These are phyloP conservation scores for Sphyrna mokarran DNA, from an alignment of 2,113 vertebrate species.

Conservation along the genomic window DNA sequence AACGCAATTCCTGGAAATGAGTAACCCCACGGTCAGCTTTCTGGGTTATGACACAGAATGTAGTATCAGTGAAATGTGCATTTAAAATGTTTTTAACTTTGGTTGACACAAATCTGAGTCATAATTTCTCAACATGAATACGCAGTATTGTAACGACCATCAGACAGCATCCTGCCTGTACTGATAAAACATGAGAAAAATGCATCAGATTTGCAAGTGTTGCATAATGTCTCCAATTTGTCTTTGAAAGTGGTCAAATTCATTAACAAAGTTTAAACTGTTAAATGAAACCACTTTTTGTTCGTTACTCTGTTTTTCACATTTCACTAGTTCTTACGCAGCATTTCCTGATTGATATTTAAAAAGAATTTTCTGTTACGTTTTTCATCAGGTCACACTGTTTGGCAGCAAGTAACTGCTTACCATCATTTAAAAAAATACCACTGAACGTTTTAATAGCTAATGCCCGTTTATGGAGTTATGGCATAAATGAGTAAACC, in stretches of 20 bases:
- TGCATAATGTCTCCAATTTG: conserved; percentile 27
- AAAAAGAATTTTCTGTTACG: conserved; percentile 21
- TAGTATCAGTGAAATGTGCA: conserved; percentile 15
- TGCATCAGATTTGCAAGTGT: neutral
- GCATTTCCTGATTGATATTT: conserved; percentile 34
- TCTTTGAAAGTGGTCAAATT: conserved; percentile 31
- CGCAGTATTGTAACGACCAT: conserved; percentile 50
- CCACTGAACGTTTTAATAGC: conserved; percentile 18
- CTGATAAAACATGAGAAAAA: conserved; percentile 25
- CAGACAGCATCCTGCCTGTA: conserved; percentile 8
- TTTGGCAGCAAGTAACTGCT: conserved; percentile 10
- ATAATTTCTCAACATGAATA: conserved; percentile 70
- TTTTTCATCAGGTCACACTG: conserved; percentile 9
- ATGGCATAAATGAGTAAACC: conserved; percentile 30
- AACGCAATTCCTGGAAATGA: conserved; percentile 87
- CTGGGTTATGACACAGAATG: conserved; percentile 41
- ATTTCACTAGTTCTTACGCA: conserved; percentile 22
- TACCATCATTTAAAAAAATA: neutral
- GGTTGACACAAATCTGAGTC: conserved; percentile 56
- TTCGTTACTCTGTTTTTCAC: conserved; percentile 34
- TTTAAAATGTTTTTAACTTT: conserved; percentile 38
- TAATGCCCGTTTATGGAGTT: conserved; percentile 26
- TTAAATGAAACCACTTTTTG: conserved; percentile 29
- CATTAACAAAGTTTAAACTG: conserved; percentile 30
- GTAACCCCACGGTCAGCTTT: conserved; percentile 60